Evolutionary conservation across 2,113 vertebrate genomes (phyloP).

Genomic region (Ondatra zibethicus): DNA sequence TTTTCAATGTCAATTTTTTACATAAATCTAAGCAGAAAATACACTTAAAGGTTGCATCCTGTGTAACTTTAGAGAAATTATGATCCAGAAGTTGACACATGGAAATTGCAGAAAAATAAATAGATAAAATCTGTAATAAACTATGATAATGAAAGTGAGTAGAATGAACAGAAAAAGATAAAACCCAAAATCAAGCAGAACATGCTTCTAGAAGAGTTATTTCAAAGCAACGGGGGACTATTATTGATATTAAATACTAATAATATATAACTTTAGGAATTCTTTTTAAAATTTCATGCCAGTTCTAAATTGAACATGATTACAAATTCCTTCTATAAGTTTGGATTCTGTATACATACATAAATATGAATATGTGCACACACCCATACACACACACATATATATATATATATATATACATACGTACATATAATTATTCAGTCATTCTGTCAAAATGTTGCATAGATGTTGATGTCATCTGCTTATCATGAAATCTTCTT

Average conservation of each 20-base stretch:
- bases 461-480: background rate
- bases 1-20: background rate
- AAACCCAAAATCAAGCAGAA: background rate
- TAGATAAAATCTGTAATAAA: background rate
- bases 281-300: background rate
- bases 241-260: background rate
- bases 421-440: background rate
- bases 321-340: background rate
- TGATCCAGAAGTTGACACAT: background rate
- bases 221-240: background rate
- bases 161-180: background rate
- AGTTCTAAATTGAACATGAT: background rate
- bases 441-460: background rate
- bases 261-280: background rate
- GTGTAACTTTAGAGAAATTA: background rate
- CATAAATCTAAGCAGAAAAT: slow-evolving; percentile 11
- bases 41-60: background rate
- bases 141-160: background rate
- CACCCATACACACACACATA: too few relatives aligned
- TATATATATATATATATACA: too few relatives aligned
- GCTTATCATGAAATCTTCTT: slow-evolving; percentile 34
- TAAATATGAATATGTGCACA: too few relatives aligned
- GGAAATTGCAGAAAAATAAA: background rate
- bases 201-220: background rate
- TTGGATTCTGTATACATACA: background rate